Base-by-base conservation (phyloP, 2,113 vertebrate genomes). In the Anhinga anhinga region DNA sequence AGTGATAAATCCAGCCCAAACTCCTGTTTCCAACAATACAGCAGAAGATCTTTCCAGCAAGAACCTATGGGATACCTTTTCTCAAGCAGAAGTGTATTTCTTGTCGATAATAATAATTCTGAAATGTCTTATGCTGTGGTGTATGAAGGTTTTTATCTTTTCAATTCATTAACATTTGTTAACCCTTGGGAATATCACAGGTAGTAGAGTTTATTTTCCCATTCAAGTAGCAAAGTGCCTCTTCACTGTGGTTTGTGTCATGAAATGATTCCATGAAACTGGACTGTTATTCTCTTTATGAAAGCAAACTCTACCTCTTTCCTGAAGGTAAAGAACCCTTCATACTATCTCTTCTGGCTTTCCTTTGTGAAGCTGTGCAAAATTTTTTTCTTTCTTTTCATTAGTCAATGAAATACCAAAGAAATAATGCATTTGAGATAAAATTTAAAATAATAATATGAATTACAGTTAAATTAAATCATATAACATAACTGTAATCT, bases 61-160 rank as follows among this genome's bases (percentile, higher is more conserved):
- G 13, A 20, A 78, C 26, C 10, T 66, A 12, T 34, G 19, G 16
- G 44, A 62, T 44, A 74, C 73, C 3, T 59, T 89, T 83, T 36
- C 32, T 78, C 42, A 32, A 70, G n/a, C 7, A 79, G 21, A 93
- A 85, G 22, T 69, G 9, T 65, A 63, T 82, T 82, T 87, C 30
- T 55, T 53, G 13, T 52, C 26, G 36, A 17, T 50, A 62, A 72
- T 23, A 66, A 47, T 78, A n/a, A n/a, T n/a, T 88, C 42, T 52
- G 55, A 84, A 76, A 61, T 83, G 67, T 82, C 62, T 88, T 50
- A 25, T 70, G 77, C 73, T 92, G 62, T 93, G 23, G 91, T 94
- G 88, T 96, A 87, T 96, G 84, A 95, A 95, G 89, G 53, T 93
- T 95, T 86, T 87, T 83, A 58, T 56, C 30, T 25, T 96, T 93